phyloP scores from a whole-genome alignment of 2,113 vertebrate species.

The Crocuta crocuta region DNA sequence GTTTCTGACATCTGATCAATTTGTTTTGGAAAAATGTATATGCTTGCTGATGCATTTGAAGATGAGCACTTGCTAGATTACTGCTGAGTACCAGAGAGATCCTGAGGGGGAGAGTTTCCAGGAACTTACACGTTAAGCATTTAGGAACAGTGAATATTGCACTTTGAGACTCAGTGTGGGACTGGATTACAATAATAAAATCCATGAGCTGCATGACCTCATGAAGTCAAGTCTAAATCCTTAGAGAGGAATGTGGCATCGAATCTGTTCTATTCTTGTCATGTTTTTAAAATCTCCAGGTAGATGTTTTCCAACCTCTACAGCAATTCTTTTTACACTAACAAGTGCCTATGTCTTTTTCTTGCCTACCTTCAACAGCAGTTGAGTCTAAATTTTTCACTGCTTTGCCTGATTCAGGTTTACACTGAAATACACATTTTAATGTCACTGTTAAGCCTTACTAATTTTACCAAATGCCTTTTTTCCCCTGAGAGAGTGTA shows the following conservation, averaged over 20 bases:
- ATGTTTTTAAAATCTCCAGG: slow-evolving; percentile 7
- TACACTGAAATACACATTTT: slow-evolving; percentile 35
- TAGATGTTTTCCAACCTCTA: neutral
- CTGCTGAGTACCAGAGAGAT: neutral
- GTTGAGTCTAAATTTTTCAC: neutral
- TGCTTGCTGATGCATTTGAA: neutral
- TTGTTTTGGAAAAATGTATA: slow-evolving; percentile 38
- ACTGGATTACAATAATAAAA: neutral
- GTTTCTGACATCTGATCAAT: slow-evolving; percentile 18
- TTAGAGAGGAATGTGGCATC: neutral
- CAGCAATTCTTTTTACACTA: neutral
- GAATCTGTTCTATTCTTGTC: neutral
- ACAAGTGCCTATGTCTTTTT: neutral
- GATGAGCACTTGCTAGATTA: neutral
- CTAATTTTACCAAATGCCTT: neutral
- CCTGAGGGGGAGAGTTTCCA: neutral
- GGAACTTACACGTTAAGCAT: neutral
- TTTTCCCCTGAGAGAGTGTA: neutral
- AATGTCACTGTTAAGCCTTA: neutral
- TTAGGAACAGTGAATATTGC: neutral
- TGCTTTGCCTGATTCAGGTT: neutral
- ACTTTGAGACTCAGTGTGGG: neutral
- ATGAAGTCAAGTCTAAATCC: neutral
- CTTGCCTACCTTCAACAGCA: neutral
- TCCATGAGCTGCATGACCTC: neutral